Evolutionary conservation across 2,888 invertebrate species (phyloP).

Genomic region (Sarcophaga carnaria): DNA sequence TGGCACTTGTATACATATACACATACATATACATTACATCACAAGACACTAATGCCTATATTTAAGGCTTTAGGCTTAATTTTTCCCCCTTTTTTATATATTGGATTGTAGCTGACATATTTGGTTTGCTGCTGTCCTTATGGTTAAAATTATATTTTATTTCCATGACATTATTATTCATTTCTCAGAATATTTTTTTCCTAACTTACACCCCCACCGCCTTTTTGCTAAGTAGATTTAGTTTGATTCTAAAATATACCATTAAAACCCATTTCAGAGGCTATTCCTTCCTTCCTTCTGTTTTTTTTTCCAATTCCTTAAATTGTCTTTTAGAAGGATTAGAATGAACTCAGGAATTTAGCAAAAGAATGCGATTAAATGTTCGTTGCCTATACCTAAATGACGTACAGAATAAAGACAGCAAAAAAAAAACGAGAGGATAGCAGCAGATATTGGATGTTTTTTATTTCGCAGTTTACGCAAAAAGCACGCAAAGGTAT

Average conservation of each 20-base stretch:
- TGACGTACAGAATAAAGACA: not conserved
- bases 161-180: constrained; percentile 50
- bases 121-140: not conserved
- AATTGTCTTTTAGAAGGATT: constrained; percentile 67
- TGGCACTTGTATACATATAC: constrained; percentile 27
- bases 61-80: constrained; percentile 62
- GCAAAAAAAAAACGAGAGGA: not conserved
- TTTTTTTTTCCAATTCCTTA: constrained; percentile 35
- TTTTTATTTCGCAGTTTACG: constrained; percentile 36
- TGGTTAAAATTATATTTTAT: constrained; percentile 53
- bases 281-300: not conserved
- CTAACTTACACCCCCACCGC: not conserved
- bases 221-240: constrained; percentile 22
- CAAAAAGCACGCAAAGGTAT: constrained; percentile 66
- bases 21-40: constrained; percentile 4
- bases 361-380: constrained; percentile 48
- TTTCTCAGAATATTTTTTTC: constrained; percentile 21
- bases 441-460: constrained; percentile 9
- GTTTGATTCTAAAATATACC: constrained; percentile 57
- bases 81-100: not conserved
- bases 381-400: constrained; percentile 22
- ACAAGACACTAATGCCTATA: constrained; percentile 71
- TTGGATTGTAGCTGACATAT: constrained; percentile 26
- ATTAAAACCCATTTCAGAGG: constrained; percentile 48
- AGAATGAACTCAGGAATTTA: constrained; percentile 65